These are phyloP conservation scores for Ephestia elutella DNA, from an alignment of 1,140 invertebrate genomes.

Conservation along the genomic window DNA sequence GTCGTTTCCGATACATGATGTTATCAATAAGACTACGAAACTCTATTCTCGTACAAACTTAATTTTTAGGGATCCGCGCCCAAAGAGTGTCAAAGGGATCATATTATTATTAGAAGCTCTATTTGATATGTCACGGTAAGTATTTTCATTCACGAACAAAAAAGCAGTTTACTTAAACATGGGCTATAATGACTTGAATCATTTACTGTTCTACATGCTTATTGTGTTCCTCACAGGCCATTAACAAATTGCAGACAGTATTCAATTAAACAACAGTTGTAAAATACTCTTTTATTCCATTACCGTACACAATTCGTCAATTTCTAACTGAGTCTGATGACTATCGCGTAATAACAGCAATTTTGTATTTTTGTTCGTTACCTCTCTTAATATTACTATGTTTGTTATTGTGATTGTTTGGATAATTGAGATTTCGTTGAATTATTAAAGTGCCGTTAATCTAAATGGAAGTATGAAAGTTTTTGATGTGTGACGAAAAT, in stretches of 20 bases:
- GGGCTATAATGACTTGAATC: neutral
- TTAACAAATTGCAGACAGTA: conserved; percentile 9
- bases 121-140: too few relatives aligned
- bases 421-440: neutral
- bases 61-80: too few relatives aligned
- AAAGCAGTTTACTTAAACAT: neutral
- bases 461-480: neutral
- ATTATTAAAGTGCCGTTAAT: conserved; percentile 3
- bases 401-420: neutral
- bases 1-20: too few relatives aligned
- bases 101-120: too few relatives aligned
- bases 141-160: too few relatives aligned
- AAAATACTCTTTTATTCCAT: conserved; percentile 9
- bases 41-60: too few relatives aligned
- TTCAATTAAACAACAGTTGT: conserved; percentile 8
- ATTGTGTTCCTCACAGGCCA: neutral
- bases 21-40: too few relatives aligned
- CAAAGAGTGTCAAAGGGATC: too few relatives aligned
- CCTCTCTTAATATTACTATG: neutral
- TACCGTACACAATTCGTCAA: neutral
- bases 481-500: neutral
- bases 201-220: neutral
- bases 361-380: conserved; percentile 6
- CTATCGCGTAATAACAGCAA: conserved; percentile 9
- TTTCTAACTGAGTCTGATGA: neutral